These are phyloP conservation scores for Morbakka virulenta DNA, from an alignment of 30 jellyfish, hydroid and myxozoan genomes.

Conservation along the genomic window DNA sequence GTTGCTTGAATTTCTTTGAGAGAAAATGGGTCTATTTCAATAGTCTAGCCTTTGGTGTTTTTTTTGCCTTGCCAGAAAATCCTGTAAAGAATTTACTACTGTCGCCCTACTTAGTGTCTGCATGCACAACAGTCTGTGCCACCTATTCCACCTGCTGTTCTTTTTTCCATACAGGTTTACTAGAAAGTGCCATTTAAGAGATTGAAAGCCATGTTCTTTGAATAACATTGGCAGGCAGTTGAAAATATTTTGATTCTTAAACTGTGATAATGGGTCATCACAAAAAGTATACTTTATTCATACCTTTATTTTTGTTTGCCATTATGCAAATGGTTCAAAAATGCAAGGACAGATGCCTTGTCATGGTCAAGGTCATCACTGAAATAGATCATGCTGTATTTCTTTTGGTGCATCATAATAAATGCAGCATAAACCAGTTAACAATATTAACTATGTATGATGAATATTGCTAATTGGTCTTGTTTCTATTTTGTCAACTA, in stretches of 20 bases:
- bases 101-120: too few relatives aligned
- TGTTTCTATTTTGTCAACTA: too few relatives aligned
- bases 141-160: too few relatives aligned
- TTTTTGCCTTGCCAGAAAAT: too few relatives aligned
- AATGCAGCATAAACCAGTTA: constrained; percentile 10
- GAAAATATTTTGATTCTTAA: constrained; percentile 1
- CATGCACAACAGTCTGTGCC: too few relatives aligned
- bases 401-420: constrained; percentile 36
- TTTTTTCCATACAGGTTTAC: constrained; percentile 42
- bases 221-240: neutral
- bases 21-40: too few relatives aligned
- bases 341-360: constrained; percentile 20
- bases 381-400: neutral
- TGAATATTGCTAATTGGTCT: too few relatives aligned
- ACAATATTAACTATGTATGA: too few relatives aligned
- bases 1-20: too few relatives aligned
- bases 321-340: constrained; percentile 12
- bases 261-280: constrained; percentile 25
- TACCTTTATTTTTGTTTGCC: neutral
- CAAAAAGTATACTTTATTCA: neutral
- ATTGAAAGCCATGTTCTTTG: neutral
- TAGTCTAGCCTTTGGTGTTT: too few relatives aligned
- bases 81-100: too few relatives aligned
- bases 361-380: constrained; percentile 33
- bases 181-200: constrained; percentile 9